Evolutionary conservation across 1,140 invertebrate genomes (phyloP), one percentile per base, ranked within the genome.

Genomic region (Drosophila santomea): DNA sequence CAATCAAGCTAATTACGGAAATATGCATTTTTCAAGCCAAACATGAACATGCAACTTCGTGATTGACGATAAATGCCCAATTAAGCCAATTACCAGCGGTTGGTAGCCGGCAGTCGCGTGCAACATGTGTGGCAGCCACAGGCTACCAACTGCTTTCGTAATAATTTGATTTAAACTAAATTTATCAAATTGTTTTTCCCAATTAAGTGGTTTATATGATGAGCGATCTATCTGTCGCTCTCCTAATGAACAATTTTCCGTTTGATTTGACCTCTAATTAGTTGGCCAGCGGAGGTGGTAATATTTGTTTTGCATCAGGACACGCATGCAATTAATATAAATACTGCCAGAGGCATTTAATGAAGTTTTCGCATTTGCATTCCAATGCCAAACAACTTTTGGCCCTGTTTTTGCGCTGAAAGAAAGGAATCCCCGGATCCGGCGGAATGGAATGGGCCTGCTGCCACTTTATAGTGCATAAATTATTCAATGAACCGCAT

Each of bases 401-500:
- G 36, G 17, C 63, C 74, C 74, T 57, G 73, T 36, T 51, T 36
- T 51, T n/a, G 23, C 41, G 3, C 4, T 1, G 15, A 11, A 45
- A 15, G 57, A 8, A 20, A 45, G 17, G 52, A 54, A 20, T 17
- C 38, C 1, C 23, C 6, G 45, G 23, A 25, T 25, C 12, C 20
- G 4, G 7, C n/a, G 7, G 14, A 48, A 17, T 47, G 45, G 43
- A 10, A 11, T 1, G 43, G 17, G 45, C 25, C 25, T 35, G 48
- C 25, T 50, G 75, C 36, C 84, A 80, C 69, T 84, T 89, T 80
- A 80, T 64, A 77, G 62, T 84, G 77, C 77, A 89, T 89, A 89
- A 89, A 89, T 89, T 89, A 89, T 89, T 89, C 84, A 89, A 78
- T 80, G 74, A 66, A 59, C 80, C 77, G 80, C 74, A 80, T 80